A percentile compares a stretch with the other conserved stretches of the same genome.
Conservation (phyloP, 2,113 vertebrate genomes). For the Microcebus murinus region DNA sequence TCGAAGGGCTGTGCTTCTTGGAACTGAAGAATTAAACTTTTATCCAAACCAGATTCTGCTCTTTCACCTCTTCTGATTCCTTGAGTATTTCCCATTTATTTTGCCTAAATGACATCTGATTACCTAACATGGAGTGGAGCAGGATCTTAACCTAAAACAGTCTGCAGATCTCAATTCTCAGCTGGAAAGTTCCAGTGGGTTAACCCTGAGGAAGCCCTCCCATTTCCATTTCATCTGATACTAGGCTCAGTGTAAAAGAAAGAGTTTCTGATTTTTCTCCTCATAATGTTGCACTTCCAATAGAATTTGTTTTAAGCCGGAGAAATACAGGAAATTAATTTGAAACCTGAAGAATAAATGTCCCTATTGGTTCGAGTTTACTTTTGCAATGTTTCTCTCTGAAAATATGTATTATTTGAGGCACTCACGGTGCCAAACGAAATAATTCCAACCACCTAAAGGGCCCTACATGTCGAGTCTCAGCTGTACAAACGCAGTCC, state of each 20-base stretch:
- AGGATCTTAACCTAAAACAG: slow-evolving; percentile 85
- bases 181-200: slow-evolving; percentile 78
- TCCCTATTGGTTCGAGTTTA: slow-evolving; percentile 83
- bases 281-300: slow-evolving; percentile 83
- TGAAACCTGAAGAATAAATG: slow-evolving; percentile 89
- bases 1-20: slow-evolving; percentile 90
- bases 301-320: slow-evolving; percentile 78
- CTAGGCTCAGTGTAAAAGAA: slow-evolving; percentile 79
- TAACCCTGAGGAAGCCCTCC: slow-evolving; percentile 80
- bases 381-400: slow-evolving; percentile 81
- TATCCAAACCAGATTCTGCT: slow-evolving; percentile 94
- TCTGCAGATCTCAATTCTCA: slow-evolving; percentile 75
- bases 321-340: slow-evolving; percentile 90
- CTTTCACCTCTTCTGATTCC: slow-evolving; percentile 95
- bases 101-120: slow-evolving; percentile 90
- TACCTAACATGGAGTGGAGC: slow-evolving; percentile 88
- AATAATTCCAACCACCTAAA: slow-evolving; percentile 80
- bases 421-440: slow-evolving; percentile 79
- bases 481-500: slow-evolving; percentile 50
- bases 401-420: slow-evolving; percentile 83
- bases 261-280: slow-evolving; percentile 84
- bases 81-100: slow-evolving; percentile 92
- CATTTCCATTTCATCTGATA: slow-evolving; percentile 86
- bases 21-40: slow-evolving; percentile 94
- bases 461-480: slow-evolving; percentile 59